phyloP scores from a whole-genome alignment of 1,140 invertebrate species.

The Steinernema khuongi region DNA sequence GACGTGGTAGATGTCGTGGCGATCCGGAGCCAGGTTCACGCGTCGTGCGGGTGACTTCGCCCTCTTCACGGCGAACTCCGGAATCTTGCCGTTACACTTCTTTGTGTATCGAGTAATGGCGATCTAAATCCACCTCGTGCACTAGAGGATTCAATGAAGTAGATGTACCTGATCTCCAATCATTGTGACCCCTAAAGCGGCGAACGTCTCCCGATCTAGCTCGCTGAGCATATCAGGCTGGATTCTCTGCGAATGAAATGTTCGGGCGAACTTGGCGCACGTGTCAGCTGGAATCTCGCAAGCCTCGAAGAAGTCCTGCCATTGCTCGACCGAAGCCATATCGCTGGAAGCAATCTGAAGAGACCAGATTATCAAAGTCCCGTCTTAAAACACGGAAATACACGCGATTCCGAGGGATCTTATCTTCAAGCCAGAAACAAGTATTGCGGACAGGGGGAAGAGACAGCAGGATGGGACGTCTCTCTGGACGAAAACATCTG shows the following conservation, averaged over 20 bases:
- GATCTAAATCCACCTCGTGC: neutral
- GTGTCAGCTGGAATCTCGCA: neutral
- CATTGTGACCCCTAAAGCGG: neutral
- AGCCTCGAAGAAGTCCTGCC: neutral
- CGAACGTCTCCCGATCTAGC: neutral
- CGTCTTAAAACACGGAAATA: neutral
- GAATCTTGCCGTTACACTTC: neutral
- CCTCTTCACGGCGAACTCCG: neutral
- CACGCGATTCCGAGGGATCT: neutral
- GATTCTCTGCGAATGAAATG: neutral
- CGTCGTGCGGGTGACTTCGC: neutral
- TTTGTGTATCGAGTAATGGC: neutral
- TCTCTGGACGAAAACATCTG: neutral
- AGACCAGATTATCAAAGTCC: neutral
- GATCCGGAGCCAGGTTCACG: neutral
- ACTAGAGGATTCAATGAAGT: neutral
- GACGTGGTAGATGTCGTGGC: neutral
- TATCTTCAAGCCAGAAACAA: neutral
- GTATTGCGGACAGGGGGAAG: neutral
- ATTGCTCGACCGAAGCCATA: neutral
- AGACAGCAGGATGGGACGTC: neutral
- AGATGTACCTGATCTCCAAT: neutral
- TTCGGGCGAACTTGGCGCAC: neutral
- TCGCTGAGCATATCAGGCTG: neutral
- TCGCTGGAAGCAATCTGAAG: neutral